These are phyloP conservation scores for Catharus fuscescens DNA, from an alignment of 2,113 vertebrate genomes.

Conservation along the genomic window DNA sequence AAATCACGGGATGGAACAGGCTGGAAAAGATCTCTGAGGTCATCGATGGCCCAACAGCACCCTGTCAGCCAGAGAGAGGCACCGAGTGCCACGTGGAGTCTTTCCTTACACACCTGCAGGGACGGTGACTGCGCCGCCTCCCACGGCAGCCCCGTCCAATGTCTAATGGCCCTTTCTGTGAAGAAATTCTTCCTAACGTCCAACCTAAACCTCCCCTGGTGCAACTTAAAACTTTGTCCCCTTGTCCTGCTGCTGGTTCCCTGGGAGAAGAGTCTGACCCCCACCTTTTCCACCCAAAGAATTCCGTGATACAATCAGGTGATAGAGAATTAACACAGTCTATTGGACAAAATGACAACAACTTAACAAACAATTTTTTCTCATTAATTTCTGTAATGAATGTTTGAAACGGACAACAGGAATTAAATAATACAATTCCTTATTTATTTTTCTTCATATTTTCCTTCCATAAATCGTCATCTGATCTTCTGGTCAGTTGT, in stretches of 20 bases:
- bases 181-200: neutral
- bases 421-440: neutral
- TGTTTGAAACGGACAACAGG: neutral
- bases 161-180: neutral
- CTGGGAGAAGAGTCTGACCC: neutral
- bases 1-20: neutral
- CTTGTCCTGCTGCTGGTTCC: neutral
- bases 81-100: neutral
- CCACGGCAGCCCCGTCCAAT: accelerated
- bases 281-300: neutral
- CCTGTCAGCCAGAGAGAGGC: neutral
- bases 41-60: neutral
- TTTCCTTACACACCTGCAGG: neutral
- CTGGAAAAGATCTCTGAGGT: neutral
- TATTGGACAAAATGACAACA: neutral
- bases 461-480: neutral
- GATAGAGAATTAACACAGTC: neutral
- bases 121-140: neutral
- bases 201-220: neutral
- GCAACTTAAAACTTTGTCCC: neutral
- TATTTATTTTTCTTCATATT: neutral
- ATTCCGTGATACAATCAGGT: neutral
- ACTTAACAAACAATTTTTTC: neutral
- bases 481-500: neutral
- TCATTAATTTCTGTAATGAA: neutral